Evolutionary conservation across 2,797 vertebrate genomes (phyloP).

Genomic region (Momotus momota): DNA sequence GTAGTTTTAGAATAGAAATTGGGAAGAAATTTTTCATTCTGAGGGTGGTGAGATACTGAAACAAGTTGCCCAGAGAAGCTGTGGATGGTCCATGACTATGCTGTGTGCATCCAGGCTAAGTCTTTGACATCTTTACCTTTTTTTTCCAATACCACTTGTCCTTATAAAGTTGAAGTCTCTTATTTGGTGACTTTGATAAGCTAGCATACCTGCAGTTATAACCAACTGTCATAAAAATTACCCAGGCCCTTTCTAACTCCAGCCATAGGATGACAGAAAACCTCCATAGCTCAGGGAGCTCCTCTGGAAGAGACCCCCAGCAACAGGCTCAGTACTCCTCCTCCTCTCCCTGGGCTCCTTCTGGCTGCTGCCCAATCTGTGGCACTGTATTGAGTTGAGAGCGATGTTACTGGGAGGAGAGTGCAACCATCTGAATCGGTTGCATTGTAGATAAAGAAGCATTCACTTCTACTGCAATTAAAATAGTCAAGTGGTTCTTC

Average conservation of each 20-base stretch:
- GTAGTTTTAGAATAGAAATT: too few species aligned
- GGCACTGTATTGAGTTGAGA: background rate
- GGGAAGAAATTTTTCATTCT: too few species aligned
- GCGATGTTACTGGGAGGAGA: background rate
- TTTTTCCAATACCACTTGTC: background rate
- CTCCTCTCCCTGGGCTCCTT: background rate
- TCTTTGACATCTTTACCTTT: background rate
- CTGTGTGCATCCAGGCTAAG: background rate
- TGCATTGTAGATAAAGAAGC: background rate
- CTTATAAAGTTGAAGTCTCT: background rate
- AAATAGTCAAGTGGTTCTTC: background rate
- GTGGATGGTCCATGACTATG: too few species aligned
- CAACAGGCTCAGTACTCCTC: background rate
- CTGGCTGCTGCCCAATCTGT: background rate
- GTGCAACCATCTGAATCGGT: background rate
- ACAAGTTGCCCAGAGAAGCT: too few species aligned
- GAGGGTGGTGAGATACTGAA: too few species aligned
- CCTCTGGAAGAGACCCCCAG: background rate
- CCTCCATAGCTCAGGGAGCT: accelerated
- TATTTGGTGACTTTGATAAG: background rate
- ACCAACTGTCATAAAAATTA: background rate
- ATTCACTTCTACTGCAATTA: background rate
- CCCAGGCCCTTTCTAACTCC: background rate
- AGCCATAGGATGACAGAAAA: background rate
- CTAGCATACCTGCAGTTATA: background rate